Evolutionary conservation across 2,113 vertebrate species (phyloP).

Genomic region (Lagopus muta): DNA sequence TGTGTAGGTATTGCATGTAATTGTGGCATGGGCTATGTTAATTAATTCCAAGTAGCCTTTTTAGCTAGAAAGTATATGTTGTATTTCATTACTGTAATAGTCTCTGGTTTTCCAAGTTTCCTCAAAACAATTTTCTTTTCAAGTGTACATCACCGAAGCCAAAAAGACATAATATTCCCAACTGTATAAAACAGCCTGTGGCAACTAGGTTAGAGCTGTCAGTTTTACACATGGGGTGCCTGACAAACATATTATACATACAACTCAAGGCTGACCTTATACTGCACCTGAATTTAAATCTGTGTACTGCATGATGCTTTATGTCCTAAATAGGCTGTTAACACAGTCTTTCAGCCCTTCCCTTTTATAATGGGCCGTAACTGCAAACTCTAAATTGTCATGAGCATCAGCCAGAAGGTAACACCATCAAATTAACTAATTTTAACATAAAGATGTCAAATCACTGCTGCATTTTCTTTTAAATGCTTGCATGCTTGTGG

Average conservation of each 20-base stretch:
- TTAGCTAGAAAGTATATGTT: constrained; percentile 32
- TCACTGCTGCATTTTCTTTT: constrained; percentile 58
- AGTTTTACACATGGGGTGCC: constrained; percentile 66
- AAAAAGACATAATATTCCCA: constrained; percentile 69
- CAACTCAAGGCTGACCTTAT: constrained; percentile 71
- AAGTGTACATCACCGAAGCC: constrained; percentile 61
- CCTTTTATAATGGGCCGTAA: constrained; percentile 64
- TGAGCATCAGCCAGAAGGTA: constrained; percentile 62
- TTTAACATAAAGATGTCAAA: constrained; percentile 69
- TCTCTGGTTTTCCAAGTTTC: constrained; percentile 57
- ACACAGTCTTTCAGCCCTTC: constrained; percentile 51
- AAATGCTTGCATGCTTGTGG: constrained; percentile 21
- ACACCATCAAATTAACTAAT: constrained; percentile 67
- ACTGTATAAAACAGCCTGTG: constrained; percentile 47
- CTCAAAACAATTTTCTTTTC: constrained; percentile 68
- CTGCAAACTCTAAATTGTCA: constrained; percentile 52
- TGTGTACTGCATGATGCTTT: constrained; percentile 48
- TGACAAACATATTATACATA: constrained; percentile 71
- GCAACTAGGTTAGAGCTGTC: constrained; percentile 65
- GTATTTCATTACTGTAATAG: constrained; percentile 29
- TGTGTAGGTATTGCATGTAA: neutral
- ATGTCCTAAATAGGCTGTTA: constrained; percentile 70
- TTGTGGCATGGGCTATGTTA: constrained; percentile 7
- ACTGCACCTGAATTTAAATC: constrained; percentile 73
- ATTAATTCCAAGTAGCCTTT: constrained; percentile 39